Percentiles rank a stretch among this genome's conserved stretches.
These are phyloP conservation scores for Zosterops lateralis DNA, from an alignment of 2,113 vertebrate species.

Conservation along the genomic window DNA sequence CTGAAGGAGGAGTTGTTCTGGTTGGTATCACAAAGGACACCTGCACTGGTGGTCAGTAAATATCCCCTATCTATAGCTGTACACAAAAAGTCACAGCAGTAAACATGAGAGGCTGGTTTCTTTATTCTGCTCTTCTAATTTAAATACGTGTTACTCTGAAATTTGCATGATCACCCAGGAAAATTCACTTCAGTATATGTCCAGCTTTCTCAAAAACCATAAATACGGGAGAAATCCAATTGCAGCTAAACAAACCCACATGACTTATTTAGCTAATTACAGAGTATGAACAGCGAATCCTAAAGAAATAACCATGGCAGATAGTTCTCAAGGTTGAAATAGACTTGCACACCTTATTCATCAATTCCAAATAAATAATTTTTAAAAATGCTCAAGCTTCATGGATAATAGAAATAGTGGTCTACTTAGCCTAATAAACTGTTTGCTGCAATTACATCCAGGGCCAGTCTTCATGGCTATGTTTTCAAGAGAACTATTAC, in stretches of 20 bases:
- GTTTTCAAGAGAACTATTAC: not conserved
- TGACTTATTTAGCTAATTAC: conserved; percentile 2
- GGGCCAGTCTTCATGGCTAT: not conserved
- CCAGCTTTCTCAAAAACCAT: conserved; percentile 1
- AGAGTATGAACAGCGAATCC: not conserved
- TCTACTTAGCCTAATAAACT: conserved; percentile 5
- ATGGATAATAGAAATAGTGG: not conserved
- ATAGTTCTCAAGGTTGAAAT: not conserved
- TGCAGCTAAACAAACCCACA: not conserved
- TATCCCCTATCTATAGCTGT: fast-evolving
- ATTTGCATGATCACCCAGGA: not conserved
- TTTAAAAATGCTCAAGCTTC: not conserved
- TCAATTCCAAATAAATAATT: conserved; percentile 31
- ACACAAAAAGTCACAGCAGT: not conserved
- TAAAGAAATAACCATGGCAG: not conserved
- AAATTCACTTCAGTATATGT: not conserved
- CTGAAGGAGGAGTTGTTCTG: not conserved
- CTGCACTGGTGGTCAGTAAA: fast-evolving
- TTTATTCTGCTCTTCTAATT: not conserved
- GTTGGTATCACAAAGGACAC: not conserved
- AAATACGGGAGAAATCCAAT: not conserved
- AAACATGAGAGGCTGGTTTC: not conserved
- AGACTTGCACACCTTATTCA: not conserved
- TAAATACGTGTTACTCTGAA: not conserved
- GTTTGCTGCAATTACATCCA: not conserved